These are phyloP conservation scores for Pseudanteris insignis DNA, from an alignment of 2,888 invertebrate genomes.

Conservation along the genomic window DNA sequence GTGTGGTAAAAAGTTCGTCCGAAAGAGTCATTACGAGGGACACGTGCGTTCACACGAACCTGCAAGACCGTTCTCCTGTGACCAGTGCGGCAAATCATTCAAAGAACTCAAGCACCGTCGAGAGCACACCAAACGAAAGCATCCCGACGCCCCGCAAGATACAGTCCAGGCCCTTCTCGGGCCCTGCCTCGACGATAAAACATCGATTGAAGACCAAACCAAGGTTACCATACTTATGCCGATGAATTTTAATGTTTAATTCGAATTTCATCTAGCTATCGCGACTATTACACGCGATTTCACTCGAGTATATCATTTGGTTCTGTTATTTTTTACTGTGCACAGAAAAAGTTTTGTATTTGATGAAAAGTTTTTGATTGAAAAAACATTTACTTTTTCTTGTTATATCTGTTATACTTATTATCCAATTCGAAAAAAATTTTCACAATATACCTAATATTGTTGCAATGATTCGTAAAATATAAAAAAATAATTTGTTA, in stretches of 20 bases:
- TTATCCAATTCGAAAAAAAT: too few relatives aligned
- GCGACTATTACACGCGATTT: too few relatives aligned
- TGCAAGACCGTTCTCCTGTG: constrained; percentile 62
- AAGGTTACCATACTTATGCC: constrained; percentile 63
- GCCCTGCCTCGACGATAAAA: constrained; percentile 58
- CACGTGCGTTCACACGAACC: constrained; percentile 64
- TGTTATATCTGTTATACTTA: too few relatives aligned
- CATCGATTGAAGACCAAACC: constrained; percentile 53
- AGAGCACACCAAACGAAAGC: constrained; percentile 63
- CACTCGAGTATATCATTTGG: too few relatives aligned
- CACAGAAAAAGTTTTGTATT: too few relatives aligned
- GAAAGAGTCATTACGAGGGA: constrained; percentile 65
- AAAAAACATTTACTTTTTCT: too few relatives aligned
- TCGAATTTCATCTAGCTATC: too few relatives aligned
- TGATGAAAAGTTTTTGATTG: too few relatives aligned
- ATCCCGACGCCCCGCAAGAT: constrained; percentile 54
- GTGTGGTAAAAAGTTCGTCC: constrained; percentile 64
- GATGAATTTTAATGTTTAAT: constrained; percentile 57
- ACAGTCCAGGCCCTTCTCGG: constrained; percentile 60
- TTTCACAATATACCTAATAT: too few relatives aligned
- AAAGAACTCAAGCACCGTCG: constrained; percentile 64
- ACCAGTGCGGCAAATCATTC: constrained; percentile 63
- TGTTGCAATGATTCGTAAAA: too few relatives aligned
- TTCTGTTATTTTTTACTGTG: too few relatives aligned
- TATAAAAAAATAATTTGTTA: too few relatives aligned